Evolutionary conservation across 2,888 invertebrate species (phyloP), one percentile per base, ranked within the genome.

Genomic region (Cephonodes hylas): DNA sequence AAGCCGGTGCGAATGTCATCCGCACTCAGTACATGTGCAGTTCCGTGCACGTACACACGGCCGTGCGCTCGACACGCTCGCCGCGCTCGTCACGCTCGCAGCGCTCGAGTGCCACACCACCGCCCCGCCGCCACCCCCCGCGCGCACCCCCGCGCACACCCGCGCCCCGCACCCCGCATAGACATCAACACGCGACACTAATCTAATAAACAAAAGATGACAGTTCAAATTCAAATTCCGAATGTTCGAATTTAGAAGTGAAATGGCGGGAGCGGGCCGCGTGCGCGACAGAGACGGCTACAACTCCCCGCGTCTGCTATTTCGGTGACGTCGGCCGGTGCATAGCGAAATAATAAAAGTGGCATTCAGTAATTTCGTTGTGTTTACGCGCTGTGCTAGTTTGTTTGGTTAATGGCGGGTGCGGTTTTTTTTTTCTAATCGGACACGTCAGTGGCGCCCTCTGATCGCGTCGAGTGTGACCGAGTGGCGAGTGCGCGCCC

Each of bases 381-480:
- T 91, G 91, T 91, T 92, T 91, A 91, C 90, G 89, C 90, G 91
- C 84, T 89, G 88, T 86, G 89, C 89, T 89, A 87, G 91, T 88
- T 89, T 86, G 84, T 88, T 88, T 84, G 73, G 91, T 88, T 85
- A 80, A 77, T 80, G 76, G 80, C 74, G 78, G 73, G 72, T 72
- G 75, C 68, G 22, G 22, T 46, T 60, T 45, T 45, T 59, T 46
- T 61, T 66, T 67, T 70, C 75, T 76, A 73, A 75, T 75, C 81
- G 65, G 64, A 66, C 59, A 62, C 69, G 74, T 64, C 63, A 42
- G 83, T 84, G 84, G 88, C 88, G 89, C 89, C 89, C 81, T 85
- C 89, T 87, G 70, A 66, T 58, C 57, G 68, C 70, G n/a, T 38
- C 38, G 38, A 38, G 38, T 38, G 38, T 38, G 38, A 38, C 38